These are phyloP conservation scores for Acrocephalus scirpaceus DNA, from an alignment of 2,797 vertebrate species.

Conservation along the genomic window DNA sequence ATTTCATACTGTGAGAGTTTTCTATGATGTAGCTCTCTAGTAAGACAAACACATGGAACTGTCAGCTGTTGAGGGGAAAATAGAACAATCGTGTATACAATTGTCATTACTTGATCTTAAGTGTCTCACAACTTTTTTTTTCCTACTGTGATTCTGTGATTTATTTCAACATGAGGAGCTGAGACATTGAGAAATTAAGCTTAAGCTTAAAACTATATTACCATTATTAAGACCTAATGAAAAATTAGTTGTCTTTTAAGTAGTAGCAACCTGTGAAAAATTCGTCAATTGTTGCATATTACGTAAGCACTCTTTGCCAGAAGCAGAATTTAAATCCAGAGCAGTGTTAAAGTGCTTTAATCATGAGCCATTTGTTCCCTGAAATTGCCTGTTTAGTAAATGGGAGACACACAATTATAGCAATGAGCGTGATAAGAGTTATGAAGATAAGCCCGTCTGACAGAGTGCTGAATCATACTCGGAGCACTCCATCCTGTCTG, in stretches of 20 bases:
- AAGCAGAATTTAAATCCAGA: neutral
- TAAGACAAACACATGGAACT: neutral
- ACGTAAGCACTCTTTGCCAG: neutral
- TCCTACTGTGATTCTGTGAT: neutral
- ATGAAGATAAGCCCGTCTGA: neutral
- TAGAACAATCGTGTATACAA: neutral
- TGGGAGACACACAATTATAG: neutral
- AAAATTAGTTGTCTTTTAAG: neutral
- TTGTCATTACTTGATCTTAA: neutral
- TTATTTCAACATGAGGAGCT: neutral
- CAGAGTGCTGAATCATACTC: neutral
- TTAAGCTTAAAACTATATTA: neutral
- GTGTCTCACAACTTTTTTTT: neutral
- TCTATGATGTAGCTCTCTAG: neutral
- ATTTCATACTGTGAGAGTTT: rapidly evolving
- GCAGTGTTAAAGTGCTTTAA: neutral
- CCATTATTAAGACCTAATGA: neutral
- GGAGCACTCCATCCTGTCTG: neutral
- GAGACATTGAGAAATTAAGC: neutral
- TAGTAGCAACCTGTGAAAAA: neutral
- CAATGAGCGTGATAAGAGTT: rapidly evolving
- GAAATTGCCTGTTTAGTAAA: neutral
- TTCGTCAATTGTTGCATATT: neutral
- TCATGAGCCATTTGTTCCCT: neutral
- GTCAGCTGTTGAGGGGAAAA: neutral